Evolutionary conservation across 2,888 invertebrate species (phyloP).

Genomic region (Drosophila antonietae): DNA sequence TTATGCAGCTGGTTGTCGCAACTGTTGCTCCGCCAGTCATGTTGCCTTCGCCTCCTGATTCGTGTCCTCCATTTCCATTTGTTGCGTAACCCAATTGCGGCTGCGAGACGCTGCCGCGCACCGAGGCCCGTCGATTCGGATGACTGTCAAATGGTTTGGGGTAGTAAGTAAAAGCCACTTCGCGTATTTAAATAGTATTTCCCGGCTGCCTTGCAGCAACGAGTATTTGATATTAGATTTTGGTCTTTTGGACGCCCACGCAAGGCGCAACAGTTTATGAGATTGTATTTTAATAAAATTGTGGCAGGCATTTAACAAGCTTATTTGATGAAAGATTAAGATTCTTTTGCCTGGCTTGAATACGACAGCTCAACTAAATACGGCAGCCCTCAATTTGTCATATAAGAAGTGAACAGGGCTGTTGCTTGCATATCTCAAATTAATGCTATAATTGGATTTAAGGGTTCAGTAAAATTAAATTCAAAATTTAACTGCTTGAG

Average conservation of each 20-base stretch:
- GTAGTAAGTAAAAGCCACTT: constrained; percentile 14
- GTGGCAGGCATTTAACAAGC: constrained; percentile 1
- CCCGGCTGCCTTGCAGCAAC: constrained; percentile 23
- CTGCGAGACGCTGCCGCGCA: constrained; percentile 81
- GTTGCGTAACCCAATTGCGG: constrained; percentile 85
- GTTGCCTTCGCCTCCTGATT: constrained; percentile 37
- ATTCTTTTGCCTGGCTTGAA: not conserved
- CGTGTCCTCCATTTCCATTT: constrained; percentile 85
- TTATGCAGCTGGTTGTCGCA: constrained; percentile 63
- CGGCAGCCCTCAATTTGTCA: not conserved
- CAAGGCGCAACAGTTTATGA: constrained; percentile 62
- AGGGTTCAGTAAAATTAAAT: not conserved
- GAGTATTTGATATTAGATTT: constrained; percentile 62
- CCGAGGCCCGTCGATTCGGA: constrained; percentile 80
- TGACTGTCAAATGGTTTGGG: constrained; percentile 60
- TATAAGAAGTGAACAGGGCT: not conserved
- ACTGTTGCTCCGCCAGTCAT: constrained; percentile 40
- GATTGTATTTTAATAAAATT: constrained; percentile 67
- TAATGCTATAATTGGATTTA: too few relatives aligned
- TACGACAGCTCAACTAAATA: not conserved
- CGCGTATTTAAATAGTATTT: constrained; percentile 55
- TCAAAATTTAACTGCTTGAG: not conserved
- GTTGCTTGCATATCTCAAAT: not conserved
- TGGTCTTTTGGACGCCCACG: constrained; percentile 35
- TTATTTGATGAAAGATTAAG: not conserved